These are phyloP conservation scores for Dinocampus coccinellae DNA, from an alignment of 2,888 invertebrate species.

Conservation along the genomic window DNA sequence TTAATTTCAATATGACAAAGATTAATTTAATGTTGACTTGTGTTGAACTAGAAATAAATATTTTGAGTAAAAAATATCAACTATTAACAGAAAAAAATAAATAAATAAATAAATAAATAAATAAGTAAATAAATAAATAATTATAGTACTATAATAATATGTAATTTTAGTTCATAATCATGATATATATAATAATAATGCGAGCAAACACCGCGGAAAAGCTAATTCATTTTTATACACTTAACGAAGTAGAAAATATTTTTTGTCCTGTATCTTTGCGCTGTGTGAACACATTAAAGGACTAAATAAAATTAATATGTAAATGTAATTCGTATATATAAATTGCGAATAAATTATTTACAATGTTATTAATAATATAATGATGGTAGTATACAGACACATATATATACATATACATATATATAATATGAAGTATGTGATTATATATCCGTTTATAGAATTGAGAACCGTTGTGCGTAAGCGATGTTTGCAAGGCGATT, in stretches of 20 bases:
- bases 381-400: neutral
- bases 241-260: conserved; percentile 59
- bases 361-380: neutral
- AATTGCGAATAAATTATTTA: conserved; percentile 3
- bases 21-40: too few species aligned
- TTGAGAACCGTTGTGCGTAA: conserved; percentile 58
- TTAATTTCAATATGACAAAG: too few species aligned
- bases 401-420: neutral
- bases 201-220: conserved; percentile 48
- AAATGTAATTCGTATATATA: neutral
- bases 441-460: conserved; percentile 27
- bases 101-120: too few species aligned
- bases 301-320: neutral
- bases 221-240: conserved; percentile 61
- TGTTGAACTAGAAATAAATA: too few species aligned
- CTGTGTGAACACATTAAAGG: conserved; percentile 16
- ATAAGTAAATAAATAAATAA: too few species aligned
- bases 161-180: too few species aligned
- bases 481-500: conserved; percentile 67
- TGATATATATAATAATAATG: conserved; percentile 16
- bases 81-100: too few species aligned
- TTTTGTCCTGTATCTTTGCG: conserved; percentile 25
- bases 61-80: too few species aligned
- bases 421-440: neutral
- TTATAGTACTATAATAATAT: too few species aligned